Conservation (phyloP, 2,888 invertebrate genomes). For the Lasioglossum marginatum region DNA sequence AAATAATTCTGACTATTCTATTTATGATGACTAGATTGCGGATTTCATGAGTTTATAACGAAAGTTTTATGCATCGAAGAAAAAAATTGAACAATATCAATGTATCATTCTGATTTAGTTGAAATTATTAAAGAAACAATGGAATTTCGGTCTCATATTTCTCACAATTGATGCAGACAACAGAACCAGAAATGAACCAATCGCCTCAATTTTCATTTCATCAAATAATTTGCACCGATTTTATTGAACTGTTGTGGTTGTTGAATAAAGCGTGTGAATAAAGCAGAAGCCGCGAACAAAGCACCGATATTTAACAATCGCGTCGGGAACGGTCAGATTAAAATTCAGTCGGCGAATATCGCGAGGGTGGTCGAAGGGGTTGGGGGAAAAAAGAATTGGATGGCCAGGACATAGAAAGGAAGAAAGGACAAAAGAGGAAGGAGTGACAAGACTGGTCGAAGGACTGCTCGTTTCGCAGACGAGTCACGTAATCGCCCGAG, state of each 20-base stretch:
- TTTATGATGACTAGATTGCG: too few species aligned
- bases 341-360: constrained; percentile 56
- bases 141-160: neutral
- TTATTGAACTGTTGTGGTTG: neutral
- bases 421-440: constrained; percentile 12
- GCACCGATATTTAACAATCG: constrained; percentile 27
- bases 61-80: too few species aligned
- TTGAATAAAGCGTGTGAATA: neutral
- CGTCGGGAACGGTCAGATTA: constrained; percentile 40
- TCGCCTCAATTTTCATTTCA: neutral
- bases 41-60: too few species aligned
- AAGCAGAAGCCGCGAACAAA: neutral
- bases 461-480: constrained; percentile 56
- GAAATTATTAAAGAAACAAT: neutral
- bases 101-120: too few species aligned
- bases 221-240: neutral
- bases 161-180: too few species aligned
- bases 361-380: constrained; percentile 26
- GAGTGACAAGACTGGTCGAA: constrained; percentile 54
- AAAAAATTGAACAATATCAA: too few species aligned
- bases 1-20: too few species aligned
- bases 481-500: constrained; percentile 50
- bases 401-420: neutral
- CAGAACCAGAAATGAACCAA: neutral
- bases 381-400: too few species aligned